Conservation (phyloP, 2,797 vertebrate genomes). For the Thripadectes ignobilis region DNA sequence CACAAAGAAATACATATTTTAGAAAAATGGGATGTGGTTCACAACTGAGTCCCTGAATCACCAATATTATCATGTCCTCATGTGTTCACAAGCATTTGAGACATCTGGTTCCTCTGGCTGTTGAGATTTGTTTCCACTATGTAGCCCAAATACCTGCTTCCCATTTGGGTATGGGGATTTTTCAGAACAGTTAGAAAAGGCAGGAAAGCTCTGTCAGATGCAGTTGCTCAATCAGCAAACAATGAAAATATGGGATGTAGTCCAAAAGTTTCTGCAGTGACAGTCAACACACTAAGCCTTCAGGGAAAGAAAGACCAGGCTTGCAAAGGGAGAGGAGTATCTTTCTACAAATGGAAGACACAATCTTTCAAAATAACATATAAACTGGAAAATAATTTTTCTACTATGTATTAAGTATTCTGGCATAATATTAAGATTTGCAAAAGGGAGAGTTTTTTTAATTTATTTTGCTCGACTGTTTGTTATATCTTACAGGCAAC, state of each 20-base stretch:
- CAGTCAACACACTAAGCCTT: not conserved
- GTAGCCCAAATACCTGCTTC: not conserved
- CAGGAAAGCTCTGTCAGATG: not conserved
- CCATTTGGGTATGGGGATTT: not conserved
- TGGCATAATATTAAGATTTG: not conserved
- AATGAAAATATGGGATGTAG: not conserved
- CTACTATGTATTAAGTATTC: not conserved
- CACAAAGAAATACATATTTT: not conserved
- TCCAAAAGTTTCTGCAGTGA: not conserved
- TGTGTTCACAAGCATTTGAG: not conserved
- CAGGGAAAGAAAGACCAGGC: not conserved
- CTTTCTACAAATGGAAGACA: not conserved
- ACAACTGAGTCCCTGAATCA: not conserved
- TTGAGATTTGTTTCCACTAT: not conserved
- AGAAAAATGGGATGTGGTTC: not conserved
- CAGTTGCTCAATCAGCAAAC: not conserved
- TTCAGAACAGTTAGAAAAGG: constrained; percentile 7
- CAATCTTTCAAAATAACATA: not conserved
- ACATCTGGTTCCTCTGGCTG: not conserved
- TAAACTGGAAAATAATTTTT: not conserved
- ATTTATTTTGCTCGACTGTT: not conserved
- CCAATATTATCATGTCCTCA: not conserved
- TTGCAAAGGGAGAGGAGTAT: not conserved
- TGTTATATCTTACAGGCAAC: not conserved
- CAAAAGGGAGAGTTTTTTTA: not conserved